These are phyloP conservation scores for Halichondria panicea DNA, from an alignment of 37 sponge, comb jelly and placozoan genomes.

Conservation along the genomic window DNA sequence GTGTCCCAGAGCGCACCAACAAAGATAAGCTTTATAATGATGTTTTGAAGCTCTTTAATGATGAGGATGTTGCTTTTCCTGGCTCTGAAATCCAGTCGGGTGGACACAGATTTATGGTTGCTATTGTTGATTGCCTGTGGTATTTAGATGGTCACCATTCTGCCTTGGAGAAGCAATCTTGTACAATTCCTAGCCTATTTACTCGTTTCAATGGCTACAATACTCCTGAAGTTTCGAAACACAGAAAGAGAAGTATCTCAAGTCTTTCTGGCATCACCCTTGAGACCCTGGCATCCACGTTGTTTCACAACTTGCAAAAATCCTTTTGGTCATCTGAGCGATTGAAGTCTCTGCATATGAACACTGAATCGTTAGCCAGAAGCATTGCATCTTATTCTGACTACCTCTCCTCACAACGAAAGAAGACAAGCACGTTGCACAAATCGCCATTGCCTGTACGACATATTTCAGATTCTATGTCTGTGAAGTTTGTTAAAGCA, in stretches of 20 bases:
- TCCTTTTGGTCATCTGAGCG: constrained; percentile 9
- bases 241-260: constrained; percentile 7
- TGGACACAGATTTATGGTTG: constrained; percentile 28
- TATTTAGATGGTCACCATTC: constrained; percentile 48
- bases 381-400: constrained; percentile 21
- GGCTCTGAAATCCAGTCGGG: neutral
- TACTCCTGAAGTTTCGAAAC: constrained; percentile 26
- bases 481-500: neutral
- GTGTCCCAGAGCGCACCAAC: neutral
- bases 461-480: constrained; percentile 8
- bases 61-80: neutral
- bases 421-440: constrained; percentile 15
- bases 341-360: constrained; percentile 3
- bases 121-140: constrained; percentile 31
- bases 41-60: neutral
- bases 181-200: constrained; percentile 25
- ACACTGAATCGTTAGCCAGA: constrained; percentile 4
- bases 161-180: constrained; percentile 6
- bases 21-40: constrained; percentile 25
- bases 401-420: constrained; percentile 22
- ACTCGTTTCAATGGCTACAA: constrained; percentile 17
- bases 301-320: constrained; percentile 7
- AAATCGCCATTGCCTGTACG: neutral
- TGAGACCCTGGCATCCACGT: neutral
- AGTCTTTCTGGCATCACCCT: constrained; percentile 15